Base-by-base conservation (phyloP, 2,888 invertebrate species). In the Sceliomorpha sp. region DNA sequence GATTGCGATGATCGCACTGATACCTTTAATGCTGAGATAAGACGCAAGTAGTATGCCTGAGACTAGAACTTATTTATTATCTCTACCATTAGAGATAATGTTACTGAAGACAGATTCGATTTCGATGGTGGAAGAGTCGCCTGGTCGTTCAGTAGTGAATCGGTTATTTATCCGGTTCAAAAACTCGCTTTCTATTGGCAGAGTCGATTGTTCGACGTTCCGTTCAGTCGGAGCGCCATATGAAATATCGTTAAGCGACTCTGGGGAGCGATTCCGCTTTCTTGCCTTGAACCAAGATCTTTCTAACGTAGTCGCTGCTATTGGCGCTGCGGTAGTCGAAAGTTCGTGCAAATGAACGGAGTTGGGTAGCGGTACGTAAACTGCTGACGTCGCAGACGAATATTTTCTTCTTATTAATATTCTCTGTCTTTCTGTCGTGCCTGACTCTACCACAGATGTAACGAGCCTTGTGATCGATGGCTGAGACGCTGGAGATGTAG, bases 381-480 rank as follows among this genome's bases (percentile, higher is more conserved):
- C 79, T 1, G 78, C 81, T 3, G 86, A 84, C 0, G 86, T 84
- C 14, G 83, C 44, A 12, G 86, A 85, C 1, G 87, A 87, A 47
- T 85, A 87, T 60, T 87, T 87, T 5, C 85, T 87, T 63, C 83
- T 83, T 17, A 89, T 86, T 4, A 88, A 83, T 48, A 90, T 89
- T 66, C 84, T 88, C 66, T 89, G 89, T 39, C 89, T 81, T 67
- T 89, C 89, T 1, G 90, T 89, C 0, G 89, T 89, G 0, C 85
- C 89, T 1, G 88, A 87, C 73, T 90, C 89, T 10, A 88, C 86
- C 10, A 90, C 85, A 1, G 89, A 89, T 1, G 89, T 90, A 6
- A 90, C 88, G 15, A 90, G 80, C 70, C 89, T 86, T 17, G 90
- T 90, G 1, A 89, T 81, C 9, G 82, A 80, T 1, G 89, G 88